Evolutionary conservation across 1,140 invertebrate species (phyloP).

Genomic region (Philopotamus ludificatus): DNA sequence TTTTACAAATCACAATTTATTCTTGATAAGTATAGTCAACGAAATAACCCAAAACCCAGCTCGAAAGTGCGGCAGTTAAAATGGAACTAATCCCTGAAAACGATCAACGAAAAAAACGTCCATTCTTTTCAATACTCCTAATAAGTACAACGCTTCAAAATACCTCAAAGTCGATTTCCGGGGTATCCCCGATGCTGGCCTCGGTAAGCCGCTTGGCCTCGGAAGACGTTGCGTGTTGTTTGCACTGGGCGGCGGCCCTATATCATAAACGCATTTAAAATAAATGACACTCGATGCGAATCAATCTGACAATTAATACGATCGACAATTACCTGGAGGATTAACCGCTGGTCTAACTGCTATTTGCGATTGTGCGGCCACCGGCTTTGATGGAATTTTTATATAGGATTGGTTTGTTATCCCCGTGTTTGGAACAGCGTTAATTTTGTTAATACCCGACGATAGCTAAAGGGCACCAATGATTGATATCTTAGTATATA

Average conservation of each 20-base stretch:
- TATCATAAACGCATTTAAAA: too few species aligned
- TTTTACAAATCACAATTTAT: too few species aligned
- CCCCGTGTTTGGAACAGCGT: not conserved
- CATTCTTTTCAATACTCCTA: not conserved
- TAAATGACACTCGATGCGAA: too few species aligned
- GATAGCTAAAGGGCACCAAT: conserved; percentile 21
- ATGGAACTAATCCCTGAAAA: too few species aligned
- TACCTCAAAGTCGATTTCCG: conserved; percentile 34
- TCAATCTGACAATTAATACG: too few species aligned
- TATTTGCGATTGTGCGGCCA: conserved; percentile 19
- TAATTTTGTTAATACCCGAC: conserved; percentile 5
- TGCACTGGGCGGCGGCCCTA: conserved; percentile 14
- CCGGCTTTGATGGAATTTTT: conserved; percentile 24
- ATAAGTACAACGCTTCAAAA: conserved; percentile 4
- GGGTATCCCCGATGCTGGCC: conserved; percentile 37
- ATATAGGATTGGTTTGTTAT: conserved; percentile 29
- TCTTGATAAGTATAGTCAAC: too few species aligned
- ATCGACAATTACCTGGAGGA: not conserved
- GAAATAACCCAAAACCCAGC: too few species aligned
- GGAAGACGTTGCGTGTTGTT: conserved; percentile 22
- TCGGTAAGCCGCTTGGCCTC: conserved; percentile 35
- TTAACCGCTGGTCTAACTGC: conserved; percentile 1
- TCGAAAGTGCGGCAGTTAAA: too few species aligned
- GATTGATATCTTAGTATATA: too few species aligned
- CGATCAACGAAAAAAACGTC: too few species aligned